Base-by-base conservation (phyloP, 1,140 invertebrate genomes). In the Zeugodacus cucurbitae region DNA sequence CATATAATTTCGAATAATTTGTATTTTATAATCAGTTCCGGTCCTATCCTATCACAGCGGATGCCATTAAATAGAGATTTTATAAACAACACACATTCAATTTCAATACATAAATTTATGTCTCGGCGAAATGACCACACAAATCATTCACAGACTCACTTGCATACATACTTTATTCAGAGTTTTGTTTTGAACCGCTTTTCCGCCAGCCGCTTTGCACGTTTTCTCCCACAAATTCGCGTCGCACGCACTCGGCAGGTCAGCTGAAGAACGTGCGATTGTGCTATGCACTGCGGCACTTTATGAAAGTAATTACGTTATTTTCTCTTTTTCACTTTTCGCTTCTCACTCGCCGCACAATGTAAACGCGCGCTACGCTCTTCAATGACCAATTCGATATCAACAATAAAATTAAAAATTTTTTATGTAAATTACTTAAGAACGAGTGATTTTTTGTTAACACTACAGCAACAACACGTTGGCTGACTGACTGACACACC, bases 141-240 rank as follows among this genome's bases (percentile, higher is more conserved):
- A 62, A 62, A 62, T 2, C 0, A 26, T 62, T n/a, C 26, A 62
- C 58, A 26, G 5, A 22, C 58, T n/a, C 8, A 62, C 58, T 10
- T 41, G 22, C 67, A 74, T 74, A 74, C 67, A 74, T 74, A 37
- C 14, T 37, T 74, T 74, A n/a, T 37, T 37, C 2, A 14, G 67
- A 34, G 29, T 74, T 74, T 74, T 74, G 67, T 74, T 74, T 74
- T 74, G 67, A 32, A 17, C 67, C 67, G 67, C 67, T 74, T 74
- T 74, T 74, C 74, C 44, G 74, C 74, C 44, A 82, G 41, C 74
- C 26, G n/a, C 41, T 82, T 29, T 26, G 41, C 74, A 82, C 74
- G 74, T 82, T 82, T 82, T 82, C 41, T 48, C 41, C 74, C 74
- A 82, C 37, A 82, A 82, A 48, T 26, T 82, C 74, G 41, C 41